Evolutionary conservation across 2,113 vertebrate genomes (phyloP).

Genomic region (Gobius niger): DNA sequence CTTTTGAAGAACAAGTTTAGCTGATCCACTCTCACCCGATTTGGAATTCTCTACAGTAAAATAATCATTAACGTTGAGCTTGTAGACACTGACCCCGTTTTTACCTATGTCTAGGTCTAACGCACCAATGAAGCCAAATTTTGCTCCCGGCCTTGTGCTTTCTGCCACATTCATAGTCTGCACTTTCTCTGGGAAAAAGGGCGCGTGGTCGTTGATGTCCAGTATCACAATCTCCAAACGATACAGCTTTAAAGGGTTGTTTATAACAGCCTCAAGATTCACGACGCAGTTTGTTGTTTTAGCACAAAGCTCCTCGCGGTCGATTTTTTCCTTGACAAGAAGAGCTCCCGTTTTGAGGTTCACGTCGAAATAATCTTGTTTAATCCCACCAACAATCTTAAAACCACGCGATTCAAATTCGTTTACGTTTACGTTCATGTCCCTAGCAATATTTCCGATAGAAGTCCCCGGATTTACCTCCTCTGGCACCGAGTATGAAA

Average conservation of each 20-base stretch:
- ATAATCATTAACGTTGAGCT: conserved; percentile 62
- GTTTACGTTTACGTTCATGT: conserved; percentile 64
- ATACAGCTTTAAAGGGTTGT: conserved; percentile 65
- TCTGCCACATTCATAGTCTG: conserved; percentile 60
- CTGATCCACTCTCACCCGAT: conserved; percentile 44
- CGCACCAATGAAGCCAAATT: conserved; percentile 47
- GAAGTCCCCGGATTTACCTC: conserved; percentile 71
- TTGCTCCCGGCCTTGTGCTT: conserved; percentile 40
- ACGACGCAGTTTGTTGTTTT: conserved; percentile 46
- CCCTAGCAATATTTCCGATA: conserved; percentile 77
- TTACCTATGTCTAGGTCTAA: conserved; percentile 58
- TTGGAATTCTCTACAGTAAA: conserved; percentile 69
- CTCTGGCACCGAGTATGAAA: conserved; percentile 70
- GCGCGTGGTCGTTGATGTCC: conserved; percentile 71
- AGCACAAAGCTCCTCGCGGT: conserved; percentile 62
- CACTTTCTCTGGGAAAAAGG: conserved; percentile 47
- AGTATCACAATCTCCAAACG: conserved; percentile 63
- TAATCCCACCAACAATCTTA: conserved; percentile 64
- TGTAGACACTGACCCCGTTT: conserved; percentile 62
- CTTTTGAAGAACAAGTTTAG: conserved; percentile 82
- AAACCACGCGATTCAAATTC: conserved; percentile 71
- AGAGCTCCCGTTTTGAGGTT: conserved; percentile 72
- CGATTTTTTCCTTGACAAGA: conserved; percentile 64
- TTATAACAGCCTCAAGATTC: conserved; percentile 63
- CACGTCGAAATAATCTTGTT: conserved; percentile 72